Evolutionary conservation across 2,113 vertebrate genomes (phyloP).

Genomic region (Pachycephala philippinensis): DNA sequence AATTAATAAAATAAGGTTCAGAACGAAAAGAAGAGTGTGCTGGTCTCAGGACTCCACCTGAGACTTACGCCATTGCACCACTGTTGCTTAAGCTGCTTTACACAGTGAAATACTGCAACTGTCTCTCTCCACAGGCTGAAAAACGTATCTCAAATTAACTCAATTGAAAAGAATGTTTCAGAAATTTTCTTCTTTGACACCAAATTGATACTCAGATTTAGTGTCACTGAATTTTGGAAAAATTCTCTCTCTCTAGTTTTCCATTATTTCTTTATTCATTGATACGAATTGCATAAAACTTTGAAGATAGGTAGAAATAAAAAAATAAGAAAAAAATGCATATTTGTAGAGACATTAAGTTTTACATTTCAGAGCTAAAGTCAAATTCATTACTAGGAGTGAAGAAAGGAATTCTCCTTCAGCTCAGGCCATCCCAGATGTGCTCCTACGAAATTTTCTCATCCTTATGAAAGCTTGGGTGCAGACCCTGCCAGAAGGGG

Average conservation of each 20-base stretch:
- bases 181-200: not conserved
- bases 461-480: not conserved
- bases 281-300: not conserved
- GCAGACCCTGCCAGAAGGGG: not conserved
- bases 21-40: not conserved
- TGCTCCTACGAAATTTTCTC: not conserved
- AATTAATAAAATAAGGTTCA: not conserved
- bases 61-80: not conserved
- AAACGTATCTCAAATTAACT: not conserved
- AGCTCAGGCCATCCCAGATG: not conserved
- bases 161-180: not conserved
- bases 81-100: not conserved
- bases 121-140: not conserved
- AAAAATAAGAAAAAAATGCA: rapidly evolving
- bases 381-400: not conserved
- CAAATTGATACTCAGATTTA: not conserved
- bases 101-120: not conserved
- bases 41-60: not conserved
- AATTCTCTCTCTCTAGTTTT: not conserved
- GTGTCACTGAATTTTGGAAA: not conserved
- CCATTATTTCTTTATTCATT: not conserved
- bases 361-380: not conserved
- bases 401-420: not conserved
- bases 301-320: not conserved
- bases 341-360: not conserved